Conservation (phyloP, 2,888 invertebrate species). For the Drosophila testacea region DNA sequence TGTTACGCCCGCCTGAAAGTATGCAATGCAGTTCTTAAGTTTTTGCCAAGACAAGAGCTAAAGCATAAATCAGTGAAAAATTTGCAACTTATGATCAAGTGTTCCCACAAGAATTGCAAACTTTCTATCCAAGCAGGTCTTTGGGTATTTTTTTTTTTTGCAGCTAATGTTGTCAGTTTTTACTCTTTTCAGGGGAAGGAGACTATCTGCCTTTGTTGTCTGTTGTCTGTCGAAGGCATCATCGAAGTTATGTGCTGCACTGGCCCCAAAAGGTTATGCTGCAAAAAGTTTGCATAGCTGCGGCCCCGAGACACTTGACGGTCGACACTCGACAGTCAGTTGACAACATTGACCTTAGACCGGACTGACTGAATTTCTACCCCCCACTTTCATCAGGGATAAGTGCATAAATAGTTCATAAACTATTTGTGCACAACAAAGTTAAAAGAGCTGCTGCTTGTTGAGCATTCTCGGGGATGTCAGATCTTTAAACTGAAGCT, state of each 20-base stretch:
- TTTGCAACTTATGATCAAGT: slow-evolving; percentile 79
- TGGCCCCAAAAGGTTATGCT: slow-evolving; percentile 53
- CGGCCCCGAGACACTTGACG: slow-evolving; percentile 26
- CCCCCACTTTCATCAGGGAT: slow-evolving; percentile 37
- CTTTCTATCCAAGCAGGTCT: slow-evolving; percentile 52
- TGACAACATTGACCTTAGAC: slow-evolving; percentile 72
- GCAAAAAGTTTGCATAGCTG: slow-evolving; percentile 67
- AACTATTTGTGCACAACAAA: slow-evolving; percentile 59
- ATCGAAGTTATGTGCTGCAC: slow-evolving; percentile 72
- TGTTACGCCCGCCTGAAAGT: slow-evolving; percentile 34
- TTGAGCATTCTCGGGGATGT: slow-evolving; percentile 1
- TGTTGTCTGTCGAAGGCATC: slow-evolving; percentile 78
- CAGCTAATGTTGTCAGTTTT: slow-evolving; percentile 14
- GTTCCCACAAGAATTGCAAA: slow-evolving; percentile 80
- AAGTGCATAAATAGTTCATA: slow-evolving; percentile 76
- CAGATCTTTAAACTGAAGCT: slow-evolving; percentile 34
- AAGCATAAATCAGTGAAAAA: slow-evolving; percentile 74
- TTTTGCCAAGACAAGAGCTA: slow-evolving; percentile 17
- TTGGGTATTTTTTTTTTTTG: slow-evolving; percentile 8
- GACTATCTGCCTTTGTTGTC: slow-evolving; percentile 61
- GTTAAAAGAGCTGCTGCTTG: slow-evolving; percentile 7
- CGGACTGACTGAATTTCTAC: slow-evolving; percentile 9
- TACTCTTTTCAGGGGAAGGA: not conserved
- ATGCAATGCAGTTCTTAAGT: slow-evolving; percentile 40
- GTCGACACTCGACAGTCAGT: slow-evolving; percentile 15